Base-by-base conservation (phyloP, 1,140 invertebrate genomes). In the Physella acuta region DNA sequence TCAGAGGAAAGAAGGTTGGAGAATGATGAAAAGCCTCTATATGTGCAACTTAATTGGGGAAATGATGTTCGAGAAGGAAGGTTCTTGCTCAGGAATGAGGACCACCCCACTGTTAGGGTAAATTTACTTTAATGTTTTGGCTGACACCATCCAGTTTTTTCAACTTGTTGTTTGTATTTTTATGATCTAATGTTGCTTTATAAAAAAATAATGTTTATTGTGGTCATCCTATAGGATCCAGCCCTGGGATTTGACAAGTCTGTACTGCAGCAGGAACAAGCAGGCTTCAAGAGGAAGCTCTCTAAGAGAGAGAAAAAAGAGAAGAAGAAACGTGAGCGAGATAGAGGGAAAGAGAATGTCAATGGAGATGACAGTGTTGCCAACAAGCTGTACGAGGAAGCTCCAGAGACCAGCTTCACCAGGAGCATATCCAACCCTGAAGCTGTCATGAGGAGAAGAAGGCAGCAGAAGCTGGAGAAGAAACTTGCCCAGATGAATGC, bases 31-130 rank as follows among this genome's bases (percentile, higher is more conserved):
- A 94, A 95, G 78, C 97, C 97, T 0, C 86, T 99, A 39, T 87
- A 97, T 58, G 97, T 99, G n/a, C 97, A 99, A 86, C 88, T 99
- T 36, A 98, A 98, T 87, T 99, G 97, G 97, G 95, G 98, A 80
- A 93, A 95, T 53, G 96, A 99, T 84, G 96, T 99, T 83, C 88
- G 95, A 31, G 97, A 99, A 86, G 97, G 97, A 37, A 88, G 97
- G 56, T 99, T 99, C 87, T 87, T 99, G 61, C 88, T 99, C 4
- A 91, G 94, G 81, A 89, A 93, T 78, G 92, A 94, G 76, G 91
- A 94, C 82, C 75, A 76, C 26, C 74, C 72, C 36, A 79, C 80
- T 33, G 60, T 70, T 20, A 72, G 70, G 70, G 75, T 76, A 74
- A 71, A 59, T n/a, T 3, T 37, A n/a, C n/a, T n/a, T n/a, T n/a